Evolutionary conservation across 2,888 invertebrate genomes (phyloP).

Genomic region (Agrotis puta): DNA sequence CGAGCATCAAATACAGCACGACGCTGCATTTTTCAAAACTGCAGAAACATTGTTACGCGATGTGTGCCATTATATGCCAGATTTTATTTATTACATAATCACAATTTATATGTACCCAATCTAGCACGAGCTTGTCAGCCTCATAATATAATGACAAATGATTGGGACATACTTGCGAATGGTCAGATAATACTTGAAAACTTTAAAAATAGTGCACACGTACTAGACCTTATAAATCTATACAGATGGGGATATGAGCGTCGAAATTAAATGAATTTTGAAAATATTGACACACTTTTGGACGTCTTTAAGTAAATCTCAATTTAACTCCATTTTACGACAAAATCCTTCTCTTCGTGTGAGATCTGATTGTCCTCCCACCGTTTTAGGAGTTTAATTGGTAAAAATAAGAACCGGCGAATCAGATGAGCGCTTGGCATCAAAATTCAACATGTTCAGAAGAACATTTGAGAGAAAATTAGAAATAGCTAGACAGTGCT

Average conservation of each 20-base stretch:
- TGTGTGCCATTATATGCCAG: constrained; percentile 25
- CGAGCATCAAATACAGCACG: constrained; percentile 29
- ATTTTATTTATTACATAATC: constrained; percentile 33
- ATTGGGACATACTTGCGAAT: constrained; percentile 34
- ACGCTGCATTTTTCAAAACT: constrained; percentile 21
- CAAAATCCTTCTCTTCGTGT: constrained; percentile 11
- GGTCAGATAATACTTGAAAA: constrained; percentile 28
- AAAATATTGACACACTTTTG: constrained; percentile 39
- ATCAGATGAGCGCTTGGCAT: constrained; percentile 22
- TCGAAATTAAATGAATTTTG: constrained; percentile 25
- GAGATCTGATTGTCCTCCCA: constrained; percentile 9
- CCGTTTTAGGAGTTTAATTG: constrained; percentile 15
- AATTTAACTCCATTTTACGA: constrained; percentile 14
- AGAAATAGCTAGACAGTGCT: too few species aligned
- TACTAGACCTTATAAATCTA: constrained; percentile 27
- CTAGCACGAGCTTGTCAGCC: constrained; percentile 37
- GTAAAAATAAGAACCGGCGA: constrained; percentile 38
- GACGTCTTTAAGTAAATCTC: constrained; percentile 15
- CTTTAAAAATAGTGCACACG: constrained; percentile 35
- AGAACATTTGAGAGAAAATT: constrained; percentile 6
- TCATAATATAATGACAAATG: constrained; percentile 30
- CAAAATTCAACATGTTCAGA: constrained; percentile 10
- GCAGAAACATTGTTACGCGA: constrained; percentile 5
- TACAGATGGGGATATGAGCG: constrained; percentile 31
- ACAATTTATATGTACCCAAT: constrained; percentile 32